These are phyloP conservation scores for Enteromius treurensis DNA, from an alignment of 2,797 vertebrate species.

Conservation along the genomic window DNA sequence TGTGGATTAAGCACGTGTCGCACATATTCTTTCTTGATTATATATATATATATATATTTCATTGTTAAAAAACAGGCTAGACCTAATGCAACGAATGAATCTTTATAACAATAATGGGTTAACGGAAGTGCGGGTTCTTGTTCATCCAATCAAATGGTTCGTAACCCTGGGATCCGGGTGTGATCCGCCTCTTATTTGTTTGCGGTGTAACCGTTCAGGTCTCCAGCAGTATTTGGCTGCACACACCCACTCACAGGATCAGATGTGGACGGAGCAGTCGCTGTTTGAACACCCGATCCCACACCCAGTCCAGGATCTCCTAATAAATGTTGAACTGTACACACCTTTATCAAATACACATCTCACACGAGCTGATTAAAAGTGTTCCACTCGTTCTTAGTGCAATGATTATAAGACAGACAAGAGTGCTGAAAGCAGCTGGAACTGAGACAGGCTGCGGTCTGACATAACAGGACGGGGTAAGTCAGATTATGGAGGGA, in stretches of 20 bases:
- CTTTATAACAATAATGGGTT: background rate
- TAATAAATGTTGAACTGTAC: constrained; percentile 80
- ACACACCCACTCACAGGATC: constrained; percentile 69
- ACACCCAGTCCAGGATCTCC: constrained; percentile 84
- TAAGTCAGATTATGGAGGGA: constrained; percentile 16
- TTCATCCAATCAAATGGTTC: constrained; percentile 25
- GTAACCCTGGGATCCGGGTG: constrained; percentile 57
- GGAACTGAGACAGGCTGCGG: constrained; percentile 25
- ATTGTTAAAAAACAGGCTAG: background rate
- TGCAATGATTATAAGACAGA: constrained; percentile 34
- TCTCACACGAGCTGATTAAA: constrained; percentile 77
- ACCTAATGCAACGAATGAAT: background rate
- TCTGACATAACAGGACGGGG: constrained; percentile 1
- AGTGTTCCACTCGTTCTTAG: constrained; percentile 46
- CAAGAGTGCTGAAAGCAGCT: constrained; percentile 33
- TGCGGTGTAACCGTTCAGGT: constrained; percentile 48
- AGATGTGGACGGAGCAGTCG: constrained; percentile 16
- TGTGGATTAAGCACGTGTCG: background rate
- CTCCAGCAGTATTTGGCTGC: constrained; percentile 70
- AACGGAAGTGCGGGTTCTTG: constrained; percentile 56
- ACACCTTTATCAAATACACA: constrained; percentile 86
- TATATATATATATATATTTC: no score
- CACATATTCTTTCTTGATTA: background rate
- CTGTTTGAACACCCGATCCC: constrained; percentile 62
- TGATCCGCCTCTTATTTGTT: constrained; percentile 75